Evolutionary conservation across 2,113 vertebrate species (phyloP).

Genomic region (Pteruthius melanotis): DNA sequence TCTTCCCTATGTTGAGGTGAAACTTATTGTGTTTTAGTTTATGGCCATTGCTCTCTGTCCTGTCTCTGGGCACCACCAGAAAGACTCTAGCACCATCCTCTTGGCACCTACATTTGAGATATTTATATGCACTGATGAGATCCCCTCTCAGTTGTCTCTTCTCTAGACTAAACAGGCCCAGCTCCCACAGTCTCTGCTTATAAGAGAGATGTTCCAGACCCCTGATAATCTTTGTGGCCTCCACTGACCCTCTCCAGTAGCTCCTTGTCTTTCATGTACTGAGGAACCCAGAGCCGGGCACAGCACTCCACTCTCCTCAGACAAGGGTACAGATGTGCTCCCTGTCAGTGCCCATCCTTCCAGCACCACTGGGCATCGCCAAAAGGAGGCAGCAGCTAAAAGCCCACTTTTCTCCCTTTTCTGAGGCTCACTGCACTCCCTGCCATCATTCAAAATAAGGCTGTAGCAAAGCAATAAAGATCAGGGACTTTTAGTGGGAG

Average conservation of each 20-base stretch:
- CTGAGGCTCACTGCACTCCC: fast-evolving
- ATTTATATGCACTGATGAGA: too few relatives aligned
- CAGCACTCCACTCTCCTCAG: fast-evolving
- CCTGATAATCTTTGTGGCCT: neutral
- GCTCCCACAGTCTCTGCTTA: neutral
- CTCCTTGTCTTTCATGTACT: neutral
- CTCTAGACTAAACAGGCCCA: neutral
- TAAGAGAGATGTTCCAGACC: neutral
- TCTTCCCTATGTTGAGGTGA: neutral
- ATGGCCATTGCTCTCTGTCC: neutral
- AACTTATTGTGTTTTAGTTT: neutral
- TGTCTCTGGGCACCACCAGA: too few relatives aligned
- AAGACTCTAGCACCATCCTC: neutral
- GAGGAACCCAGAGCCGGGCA: neutral
- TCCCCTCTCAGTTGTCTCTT: neutral
- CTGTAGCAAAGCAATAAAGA: neutral
- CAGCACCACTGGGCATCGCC: neutral
- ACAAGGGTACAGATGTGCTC: fast-evolving
- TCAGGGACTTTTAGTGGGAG: neutral
- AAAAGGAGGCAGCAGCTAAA: neutral
- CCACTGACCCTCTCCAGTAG: neutral
- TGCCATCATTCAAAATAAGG: fast-evolving
- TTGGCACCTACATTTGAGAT: too few relatives aligned
- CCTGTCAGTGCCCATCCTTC: fast-evolving
- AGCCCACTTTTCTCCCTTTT: fast-evolving